Conservation (phyloP, 2,888 invertebrate species). For the Xanthia icteritia region DNA sequence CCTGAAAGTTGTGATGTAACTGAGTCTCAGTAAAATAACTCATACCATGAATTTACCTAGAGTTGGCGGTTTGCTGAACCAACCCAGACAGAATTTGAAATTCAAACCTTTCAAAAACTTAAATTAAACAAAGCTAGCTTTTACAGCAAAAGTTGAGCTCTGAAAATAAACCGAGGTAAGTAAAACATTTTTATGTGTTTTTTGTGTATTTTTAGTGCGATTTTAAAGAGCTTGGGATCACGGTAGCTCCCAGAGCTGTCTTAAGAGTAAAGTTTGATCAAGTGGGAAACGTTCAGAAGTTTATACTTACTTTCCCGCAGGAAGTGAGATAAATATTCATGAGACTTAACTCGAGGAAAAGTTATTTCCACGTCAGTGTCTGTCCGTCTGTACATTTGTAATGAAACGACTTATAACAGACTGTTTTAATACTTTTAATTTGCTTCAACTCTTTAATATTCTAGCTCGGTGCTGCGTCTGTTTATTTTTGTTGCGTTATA, state of each 20-base stretch:
- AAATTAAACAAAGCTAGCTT: conserved; percentile 32
- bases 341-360: conserved; percentile 86
- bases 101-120: conserved; percentile 10
- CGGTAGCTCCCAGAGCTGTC: conserved; percentile 72
- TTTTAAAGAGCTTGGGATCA: conserved; percentile 73
- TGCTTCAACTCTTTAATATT: conserved; percentile 75
- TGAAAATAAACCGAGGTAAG: conserved; percentile 41
- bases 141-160: conserved; percentile 24
- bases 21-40: background rate
- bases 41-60: background rate
- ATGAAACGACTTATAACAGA: conserved; percentile 84
- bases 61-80: background rate
- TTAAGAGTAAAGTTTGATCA: conserved; percentile 88
- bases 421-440: conserved; percentile 82
- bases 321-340: conserved; percentile 89
- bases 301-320: conserved; percentile 82
- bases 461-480: conserved; percentile 52
- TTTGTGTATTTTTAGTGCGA: conserved; percentile 68
- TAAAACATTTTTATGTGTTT: conserved; percentile 49
- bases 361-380: conserved; percentile 88
- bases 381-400: conserved; percentile 87
- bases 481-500: conserved; percentile 37
- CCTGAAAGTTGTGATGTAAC: background rate
- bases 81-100: background rate
- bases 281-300: conserved; percentile 88